Percentiles rank a stretch among this genome's conserved stretches.
These are phyloP conservation scores for Palythoa grandis DNA, from an alignment of 92 coral and sea anemone species.

Conservation along the genomic window DNA sequence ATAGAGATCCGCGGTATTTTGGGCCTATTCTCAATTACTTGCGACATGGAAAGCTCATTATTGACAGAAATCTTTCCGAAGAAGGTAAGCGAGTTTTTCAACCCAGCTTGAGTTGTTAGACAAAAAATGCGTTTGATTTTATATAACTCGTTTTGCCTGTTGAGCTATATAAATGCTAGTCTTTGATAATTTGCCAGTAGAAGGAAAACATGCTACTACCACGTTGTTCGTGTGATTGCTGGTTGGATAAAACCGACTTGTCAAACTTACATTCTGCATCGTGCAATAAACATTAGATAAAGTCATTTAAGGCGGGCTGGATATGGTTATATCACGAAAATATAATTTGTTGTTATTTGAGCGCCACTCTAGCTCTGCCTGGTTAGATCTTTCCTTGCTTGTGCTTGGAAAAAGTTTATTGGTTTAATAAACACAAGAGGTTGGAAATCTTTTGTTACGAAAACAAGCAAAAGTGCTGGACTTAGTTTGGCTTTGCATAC, in stretches of 20 bases:
- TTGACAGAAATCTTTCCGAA: slow-evolving; percentile 94
- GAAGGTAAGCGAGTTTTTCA: slow-evolving; percentile 71
- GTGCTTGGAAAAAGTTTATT: background rate
- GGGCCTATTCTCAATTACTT: slow-evolving; percentile 94
- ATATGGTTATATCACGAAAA: background rate
- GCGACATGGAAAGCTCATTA: slow-evolving; percentile 98
- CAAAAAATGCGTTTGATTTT: background rate
- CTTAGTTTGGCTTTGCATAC: no score
- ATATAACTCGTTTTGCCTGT: slow-evolving; percentile 33
- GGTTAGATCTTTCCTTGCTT: slow-evolving; percentile 2
- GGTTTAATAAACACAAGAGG: background rate
- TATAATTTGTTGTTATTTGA: background rate
- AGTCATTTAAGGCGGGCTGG: slow-evolving; percentile 2
- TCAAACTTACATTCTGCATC: background rate
- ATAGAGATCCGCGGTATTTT: slow-evolving; percentile 98
- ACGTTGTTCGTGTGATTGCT: background rate
- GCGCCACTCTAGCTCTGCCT: background rate
- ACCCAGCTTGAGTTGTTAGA: background rate
- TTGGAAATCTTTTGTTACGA: background rate
- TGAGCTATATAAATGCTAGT: slow-evolving; percentile 12
- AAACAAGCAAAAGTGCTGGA: background rate
- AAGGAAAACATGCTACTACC: slow-evolving; percentile 1
- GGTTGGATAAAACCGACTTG: background rate
- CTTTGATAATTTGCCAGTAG: slow-evolving; percentile 5
- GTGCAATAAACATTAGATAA: background rate